Percentiles rank a stretch among this genome's conserved stretches.
Evolutionary conservation across 2,797 vertebrate genomes (phyloP).

Genomic region (Malurus leucopterus): DNA sequence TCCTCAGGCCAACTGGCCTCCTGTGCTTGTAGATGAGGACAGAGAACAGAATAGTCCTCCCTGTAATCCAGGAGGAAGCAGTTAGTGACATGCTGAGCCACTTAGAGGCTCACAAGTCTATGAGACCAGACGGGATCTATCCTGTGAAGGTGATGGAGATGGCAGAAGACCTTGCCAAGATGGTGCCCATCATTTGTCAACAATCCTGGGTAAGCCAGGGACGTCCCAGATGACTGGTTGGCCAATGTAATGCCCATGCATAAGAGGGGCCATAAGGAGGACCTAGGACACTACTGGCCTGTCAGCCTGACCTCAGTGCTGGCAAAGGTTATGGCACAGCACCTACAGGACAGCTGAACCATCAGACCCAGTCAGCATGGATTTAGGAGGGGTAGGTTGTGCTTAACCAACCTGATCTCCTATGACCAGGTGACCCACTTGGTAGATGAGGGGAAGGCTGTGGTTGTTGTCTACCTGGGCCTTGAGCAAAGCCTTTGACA

Average conservation of each 20-base stretch:
- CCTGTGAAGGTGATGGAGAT: not conserved
- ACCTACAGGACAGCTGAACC: not conserved
- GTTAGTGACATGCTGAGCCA: not conserved
- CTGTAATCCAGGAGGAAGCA: not conserved
- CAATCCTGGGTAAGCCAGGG: not conserved
- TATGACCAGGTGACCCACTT: not conserved
- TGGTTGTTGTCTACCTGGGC: not conserved
- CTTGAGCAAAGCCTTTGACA: not conserved
- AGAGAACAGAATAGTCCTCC: not conserved
- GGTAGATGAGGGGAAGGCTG: not conserved
- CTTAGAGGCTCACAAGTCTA: not conserved
- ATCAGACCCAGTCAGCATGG: not conserved
- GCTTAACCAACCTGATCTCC: not conserved
- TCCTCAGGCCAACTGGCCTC: not conserved
- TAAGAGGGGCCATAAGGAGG: not conserved
- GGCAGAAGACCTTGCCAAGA: not conserved
- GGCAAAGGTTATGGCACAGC: not conserved
- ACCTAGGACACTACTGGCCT: not conserved
- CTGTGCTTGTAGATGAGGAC: not conserved
- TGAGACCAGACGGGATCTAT: not conserved
- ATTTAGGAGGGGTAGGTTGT: no score
- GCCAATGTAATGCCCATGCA: not conserved
- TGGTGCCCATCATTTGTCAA: not conserved
- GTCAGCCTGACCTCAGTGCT: not conserved
- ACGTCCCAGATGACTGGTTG: not conserved